phyloP scores from a whole-genome alignment of 2,797 vertebrate genomes.

The Somateria mollissima region DNA sequence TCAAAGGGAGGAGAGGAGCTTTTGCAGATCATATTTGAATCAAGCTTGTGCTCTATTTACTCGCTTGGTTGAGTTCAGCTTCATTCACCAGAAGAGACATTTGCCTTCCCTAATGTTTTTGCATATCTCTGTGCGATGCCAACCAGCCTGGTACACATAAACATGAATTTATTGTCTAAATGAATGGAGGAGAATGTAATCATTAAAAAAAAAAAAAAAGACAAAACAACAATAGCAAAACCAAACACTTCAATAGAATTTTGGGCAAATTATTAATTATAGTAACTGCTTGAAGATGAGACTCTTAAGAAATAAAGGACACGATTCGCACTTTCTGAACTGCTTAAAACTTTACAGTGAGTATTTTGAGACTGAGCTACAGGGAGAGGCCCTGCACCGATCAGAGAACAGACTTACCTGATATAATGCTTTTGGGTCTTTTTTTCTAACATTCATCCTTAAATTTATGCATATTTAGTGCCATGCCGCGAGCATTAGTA shows the following conservation, averaged over 20 bases:
- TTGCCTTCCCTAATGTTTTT: not conserved
- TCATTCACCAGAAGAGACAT: not conserved
- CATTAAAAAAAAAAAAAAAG: not conserved
- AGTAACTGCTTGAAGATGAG: not conserved
- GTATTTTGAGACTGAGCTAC: not conserved
- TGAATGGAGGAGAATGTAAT: not conserved
- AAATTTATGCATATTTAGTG: not conserved
- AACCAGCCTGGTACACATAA: not conserved
- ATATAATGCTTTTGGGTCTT: not conserved
- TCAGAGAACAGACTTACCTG: not conserved
- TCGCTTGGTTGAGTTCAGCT: not conserved
- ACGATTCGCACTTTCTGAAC: not conserved
- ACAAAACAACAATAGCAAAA: not conserved
- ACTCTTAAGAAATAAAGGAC: not conserved
- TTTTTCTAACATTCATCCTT: not conserved
- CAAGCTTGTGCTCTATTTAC: not conserved
- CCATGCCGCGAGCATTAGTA: not conserved
- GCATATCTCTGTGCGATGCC: not conserved
- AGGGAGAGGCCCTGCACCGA: not conserved
- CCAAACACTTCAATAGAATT: not conserved
- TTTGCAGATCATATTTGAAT: not conserved
- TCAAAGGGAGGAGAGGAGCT: not conserved
- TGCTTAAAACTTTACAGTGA: not conserved
- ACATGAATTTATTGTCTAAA: not conserved
- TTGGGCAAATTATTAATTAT: not conserved